Conservation (phyloP, 2,888 invertebrate species). For the Parthenolecanium corni region DNA sequence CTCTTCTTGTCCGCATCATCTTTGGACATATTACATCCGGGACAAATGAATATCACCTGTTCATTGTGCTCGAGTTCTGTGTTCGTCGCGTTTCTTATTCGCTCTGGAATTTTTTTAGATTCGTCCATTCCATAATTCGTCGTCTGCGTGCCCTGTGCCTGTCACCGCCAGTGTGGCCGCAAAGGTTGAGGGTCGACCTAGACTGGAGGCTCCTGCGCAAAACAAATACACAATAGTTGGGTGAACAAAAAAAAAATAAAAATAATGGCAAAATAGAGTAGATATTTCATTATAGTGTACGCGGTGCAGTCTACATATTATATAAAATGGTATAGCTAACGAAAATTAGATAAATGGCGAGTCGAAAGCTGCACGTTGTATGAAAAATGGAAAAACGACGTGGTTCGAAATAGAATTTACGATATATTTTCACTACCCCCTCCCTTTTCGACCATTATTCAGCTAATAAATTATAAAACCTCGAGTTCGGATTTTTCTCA, state of each 20-base stretch:
- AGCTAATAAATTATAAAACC: background rate
- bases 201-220: background rate
- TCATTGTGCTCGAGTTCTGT: constrained; percentile 18
- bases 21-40: constrained; percentile 24
- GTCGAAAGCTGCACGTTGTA: background rate
- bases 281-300: background rate
- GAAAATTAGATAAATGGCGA: background rate
- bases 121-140: constrained; percentile 27
- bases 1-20: constrained; percentile 12
- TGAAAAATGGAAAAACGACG: too few species aligned
- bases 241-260: background rate
- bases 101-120: constrained; percentile 18
- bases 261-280: background rate
- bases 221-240: background rate
- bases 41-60: constrained; percentile 24
- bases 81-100: constrained; percentile 6
- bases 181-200: too few species aligned
- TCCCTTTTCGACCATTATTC: background rate
- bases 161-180: background rate
- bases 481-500: background rate
- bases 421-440: background rate
- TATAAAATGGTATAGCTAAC: background rate
- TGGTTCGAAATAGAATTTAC: background rate
- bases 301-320: background rate
- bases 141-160: background rate